Conservation (phyloP, 2,797 vertebrate genomes). For the Myotis pilosus region DNA sequence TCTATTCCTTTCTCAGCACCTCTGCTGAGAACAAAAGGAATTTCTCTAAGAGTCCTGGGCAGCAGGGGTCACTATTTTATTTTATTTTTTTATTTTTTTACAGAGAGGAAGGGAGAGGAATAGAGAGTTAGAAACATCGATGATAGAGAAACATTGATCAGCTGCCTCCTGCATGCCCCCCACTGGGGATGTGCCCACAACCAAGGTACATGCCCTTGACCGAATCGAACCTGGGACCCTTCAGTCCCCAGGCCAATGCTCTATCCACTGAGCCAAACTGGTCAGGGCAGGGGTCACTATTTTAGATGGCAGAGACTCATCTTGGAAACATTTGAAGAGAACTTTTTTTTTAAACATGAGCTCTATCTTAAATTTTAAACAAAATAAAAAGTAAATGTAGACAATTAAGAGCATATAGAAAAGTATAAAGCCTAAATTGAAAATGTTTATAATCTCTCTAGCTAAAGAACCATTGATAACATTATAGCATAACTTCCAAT, state of each 20-base stretch:
- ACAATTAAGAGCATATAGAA: background rate
- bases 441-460: background rate
- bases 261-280: too few species aligned
- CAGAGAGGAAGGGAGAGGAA: too few species aligned
- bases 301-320: background rate
- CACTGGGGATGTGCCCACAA: too few species aligned
- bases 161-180: too few species aligned
- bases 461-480: background rate
- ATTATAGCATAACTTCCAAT: background rate
- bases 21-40: background rate
- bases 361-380: background rate
- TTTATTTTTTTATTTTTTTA: too few species aligned
- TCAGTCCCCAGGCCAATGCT: too few species aligned
- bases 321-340: background rate
- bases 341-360: background rate
- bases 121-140: too few species aligned
- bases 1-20: background rate
- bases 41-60: background rate
- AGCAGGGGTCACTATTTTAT: background rate
- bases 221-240: too few species aligned
- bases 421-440: background rate
- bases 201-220: too few species aligned
- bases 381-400: background rate
- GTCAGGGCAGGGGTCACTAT: background rate
- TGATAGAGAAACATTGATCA: too few species aligned